These are phyloP conservation scores for Leptestheria dahalacensis DNA, from an alignment of 1,140 invertebrate species.

Conservation along the genomic window DNA sequence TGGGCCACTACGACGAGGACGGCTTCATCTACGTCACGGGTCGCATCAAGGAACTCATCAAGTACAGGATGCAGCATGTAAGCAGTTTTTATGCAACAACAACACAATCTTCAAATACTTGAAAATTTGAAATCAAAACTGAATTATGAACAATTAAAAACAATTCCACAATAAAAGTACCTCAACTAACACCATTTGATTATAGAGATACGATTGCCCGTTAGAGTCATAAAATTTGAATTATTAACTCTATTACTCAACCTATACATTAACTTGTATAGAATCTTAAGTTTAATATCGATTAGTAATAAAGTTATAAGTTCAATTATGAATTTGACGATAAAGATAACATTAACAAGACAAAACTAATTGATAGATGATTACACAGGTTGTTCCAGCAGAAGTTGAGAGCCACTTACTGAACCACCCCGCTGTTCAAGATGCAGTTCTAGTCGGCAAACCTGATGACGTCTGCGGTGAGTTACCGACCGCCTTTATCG, in stretches of 20 bases:
- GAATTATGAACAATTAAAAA: too few species aligned
- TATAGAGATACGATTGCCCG: too few species aligned
- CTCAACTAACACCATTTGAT: too few species aligned
- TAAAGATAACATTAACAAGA: background rate
- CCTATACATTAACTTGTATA: too few species aligned
- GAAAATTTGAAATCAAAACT: too few species aligned
- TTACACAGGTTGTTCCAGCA: conserved; percentile 21
- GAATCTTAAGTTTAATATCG: too few species aligned
- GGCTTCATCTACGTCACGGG: conserved; percentile 20
- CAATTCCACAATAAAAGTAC: too few species aligned
- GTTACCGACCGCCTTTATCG: conserved; percentile 23
- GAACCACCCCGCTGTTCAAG: conserved; percentile 27
- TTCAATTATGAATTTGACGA: background rate
- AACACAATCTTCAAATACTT: too few species aligned
- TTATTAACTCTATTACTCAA: too few species aligned
- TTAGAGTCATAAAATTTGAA: too few species aligned
- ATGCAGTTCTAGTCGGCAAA: conserved; percentile 34
- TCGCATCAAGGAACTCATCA: conserved; percentile 21
- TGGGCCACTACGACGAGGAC: conserved; percentile 24
- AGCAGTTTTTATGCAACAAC: too few species aligned
- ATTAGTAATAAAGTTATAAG: background rate
- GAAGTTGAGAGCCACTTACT: conserved; percentile 25
- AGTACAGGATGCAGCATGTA: conserved; percentile 9
- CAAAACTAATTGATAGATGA: background rate
- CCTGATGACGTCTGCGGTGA: conserved; percentile 30